A percentile compares a stretch with the other conserved stretches of the same genome.
These are phyloP conservation scores for Willisornis vidua DNA, from an alignment of 2,113 vertebrate genomes.

Conservation along the genomic window DNA sequence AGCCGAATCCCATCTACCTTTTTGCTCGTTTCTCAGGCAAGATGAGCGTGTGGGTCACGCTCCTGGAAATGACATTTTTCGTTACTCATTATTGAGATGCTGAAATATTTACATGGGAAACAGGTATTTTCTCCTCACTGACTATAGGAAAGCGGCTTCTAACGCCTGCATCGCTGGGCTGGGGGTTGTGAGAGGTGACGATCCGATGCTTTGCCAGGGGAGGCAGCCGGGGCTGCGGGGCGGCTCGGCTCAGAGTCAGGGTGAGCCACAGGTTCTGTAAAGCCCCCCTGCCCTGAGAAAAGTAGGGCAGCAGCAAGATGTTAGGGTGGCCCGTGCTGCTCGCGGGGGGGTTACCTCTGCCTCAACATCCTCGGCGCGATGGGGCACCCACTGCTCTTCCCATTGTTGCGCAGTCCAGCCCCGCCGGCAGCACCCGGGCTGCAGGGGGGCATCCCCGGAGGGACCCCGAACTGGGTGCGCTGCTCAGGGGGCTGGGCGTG, in stretches of 20 bases:
- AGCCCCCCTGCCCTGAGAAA: not conserved
- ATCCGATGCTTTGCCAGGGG: not conserved
- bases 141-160: not conserved
- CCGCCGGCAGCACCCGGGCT: not conserved
- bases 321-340: accelerated
- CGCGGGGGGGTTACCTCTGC: not conserved
- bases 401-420: not conserved
- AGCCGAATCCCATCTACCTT: not conserved
- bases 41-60: not conserved
- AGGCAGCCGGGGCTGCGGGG: not conserved
- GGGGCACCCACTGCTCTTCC: not conserved
- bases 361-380: not conserved
- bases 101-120: not conserved
- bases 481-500: not conserved
- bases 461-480: no score
- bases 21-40: not conserved
- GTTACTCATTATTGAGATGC: not conserved
- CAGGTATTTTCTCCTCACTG: accelerated
- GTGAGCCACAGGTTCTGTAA: not conserved
- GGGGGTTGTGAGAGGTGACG: not conserved
- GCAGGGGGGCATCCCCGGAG: not conserved
- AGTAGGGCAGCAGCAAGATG: not conserved
- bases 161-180: not conserved
- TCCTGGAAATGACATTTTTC: not conserved
- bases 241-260: not conserved